Conservation (phyloP, 2,797 vertebrate genomes). For the Mus spretus region DNA sequence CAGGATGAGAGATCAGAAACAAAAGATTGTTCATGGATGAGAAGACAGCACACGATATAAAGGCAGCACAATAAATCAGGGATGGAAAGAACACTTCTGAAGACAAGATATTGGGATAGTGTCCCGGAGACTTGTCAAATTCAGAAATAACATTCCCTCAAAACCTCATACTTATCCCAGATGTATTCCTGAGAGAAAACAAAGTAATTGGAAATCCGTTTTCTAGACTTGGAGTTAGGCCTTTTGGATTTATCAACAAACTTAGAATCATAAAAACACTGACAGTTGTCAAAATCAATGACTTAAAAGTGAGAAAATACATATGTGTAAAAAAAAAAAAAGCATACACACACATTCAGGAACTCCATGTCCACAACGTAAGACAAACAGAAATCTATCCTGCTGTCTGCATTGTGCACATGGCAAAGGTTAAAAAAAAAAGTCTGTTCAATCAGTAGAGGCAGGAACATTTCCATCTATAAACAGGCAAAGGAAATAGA, state of each 20-base stretch:
- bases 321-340: neutral
- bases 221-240: neutral
- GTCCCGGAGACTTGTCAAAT: neutral
- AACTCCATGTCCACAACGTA: neutral
- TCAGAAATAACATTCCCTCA: neutral
- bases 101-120: slow-evolving; percentile 43
- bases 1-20: slow-evolving; percentile 60
- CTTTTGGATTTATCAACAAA: slow-evolving; percentile 42
- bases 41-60: slow-evolving; percentile 40
- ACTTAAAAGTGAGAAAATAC: slow-evolving; percentile 25
- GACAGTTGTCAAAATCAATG: neutral
- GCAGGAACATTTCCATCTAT: neutral
- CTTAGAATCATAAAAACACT: slow-evolving; percentile 36
- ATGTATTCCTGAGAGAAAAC: slow-evolving; percentile 43
- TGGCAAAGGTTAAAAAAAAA: neutral
- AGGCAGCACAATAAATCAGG: slow-evolving; percentile 41
- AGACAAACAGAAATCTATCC: neutral
- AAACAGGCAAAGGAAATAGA: slow-evolving; percentile 6
- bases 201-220: slow-evolving; percentile 4
- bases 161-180: slow-evolving; percentile 16
- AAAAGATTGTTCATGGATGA: neutral
- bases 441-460: neutral
- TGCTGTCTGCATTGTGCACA: neutral
- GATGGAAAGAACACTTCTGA: slow-evolving; percentile 1
- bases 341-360: neutral